Evolutionary conservation across 2,888 invertebrate genomes (phyloP), one percentile per base, ranked within the genome.

Genomic region (Mellilla xanthometata): DNA sequence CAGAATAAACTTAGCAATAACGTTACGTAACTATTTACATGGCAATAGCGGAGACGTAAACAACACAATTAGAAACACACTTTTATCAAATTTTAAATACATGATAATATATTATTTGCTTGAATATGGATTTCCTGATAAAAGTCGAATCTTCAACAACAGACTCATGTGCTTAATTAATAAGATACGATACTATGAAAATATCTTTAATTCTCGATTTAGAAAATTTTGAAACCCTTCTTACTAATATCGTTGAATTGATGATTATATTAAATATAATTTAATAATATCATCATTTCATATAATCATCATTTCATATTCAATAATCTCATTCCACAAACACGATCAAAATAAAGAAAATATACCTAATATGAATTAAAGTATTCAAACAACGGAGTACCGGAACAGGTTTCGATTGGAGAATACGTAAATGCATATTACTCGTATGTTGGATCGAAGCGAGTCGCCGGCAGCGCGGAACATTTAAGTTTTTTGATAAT

Each of bases 391-490:
- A 54, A 42, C 49, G 56, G 58, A 56, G 57, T 54, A 54, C 51
- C 52, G 58, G 60, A 73, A 74, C 76, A 52, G 64, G 71, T 81
- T 73, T 62, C 39, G 44, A 49, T 44, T 56, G 54, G 52, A 52
- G 58, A 53, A 56, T 62, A 56, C 58, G 56, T 68, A 72, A 71
- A 68, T 62, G n/a, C n/a, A n/a, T n/a, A n/a, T n/a, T n/a, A n/a
- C n/a, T n/a, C n/a, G n/a, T n/a, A 68, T 62, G 26, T 42, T 31
- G 23, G 40, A 11, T 34, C 10, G 12, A 58, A 53, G 44, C 44
- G 40, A 13, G 15, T 1, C 31, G 12, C 22, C 27, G 29, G 30
- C 31, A 39, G 12, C 26, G 40, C 49, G 23, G 29, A 43, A 39
- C 43, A 23, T 50, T 54, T 52, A 54, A 62, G 48, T 56, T 41